Evolutionary conservation across 2,113 vertebrate genomes (phyloP).

Genomic region (Corythornis madagascariensis): DNA sequence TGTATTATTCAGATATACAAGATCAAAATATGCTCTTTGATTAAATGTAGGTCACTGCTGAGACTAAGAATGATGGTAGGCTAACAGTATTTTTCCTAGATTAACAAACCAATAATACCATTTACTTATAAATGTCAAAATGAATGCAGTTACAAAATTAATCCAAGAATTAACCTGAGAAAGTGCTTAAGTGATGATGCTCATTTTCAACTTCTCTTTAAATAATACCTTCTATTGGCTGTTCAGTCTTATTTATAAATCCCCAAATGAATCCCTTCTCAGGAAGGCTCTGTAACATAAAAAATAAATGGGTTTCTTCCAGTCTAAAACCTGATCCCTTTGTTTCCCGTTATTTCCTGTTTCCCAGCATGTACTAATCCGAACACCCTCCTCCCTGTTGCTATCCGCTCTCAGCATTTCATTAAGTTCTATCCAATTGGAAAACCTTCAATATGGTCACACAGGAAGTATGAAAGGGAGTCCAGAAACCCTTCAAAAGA

Average conservation of each 20-base stretch:
- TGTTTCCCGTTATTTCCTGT: background rate
- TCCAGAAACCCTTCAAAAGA: background rate
- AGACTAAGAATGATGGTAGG: background rate
- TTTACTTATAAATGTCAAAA: background rate
- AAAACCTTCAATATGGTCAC: background rate
- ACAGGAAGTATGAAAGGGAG: background rate
- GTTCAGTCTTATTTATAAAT: background rate
- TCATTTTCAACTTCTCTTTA: background rate
- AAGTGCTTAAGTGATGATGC: background rate
- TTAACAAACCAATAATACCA: background rate
- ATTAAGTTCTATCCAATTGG: background rate
- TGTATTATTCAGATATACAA: background rate
- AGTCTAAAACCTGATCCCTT: background rate
- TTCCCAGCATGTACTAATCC: background rate
- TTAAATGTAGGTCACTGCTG: background rate
- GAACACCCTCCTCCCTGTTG: background rate
- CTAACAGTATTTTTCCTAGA: background rate
- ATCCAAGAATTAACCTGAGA: background rate
- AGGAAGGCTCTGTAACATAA: background rate
- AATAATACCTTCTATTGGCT: background rate
- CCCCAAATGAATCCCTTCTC: background rate
- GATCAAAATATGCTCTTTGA: background rate
- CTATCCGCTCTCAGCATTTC: background rate
- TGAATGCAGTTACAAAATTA: background rate
- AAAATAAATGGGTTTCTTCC: background rate